Conservation (phyloP, 1,140 invertebrate species). For the Lasioglossum baleicum region DNA sequence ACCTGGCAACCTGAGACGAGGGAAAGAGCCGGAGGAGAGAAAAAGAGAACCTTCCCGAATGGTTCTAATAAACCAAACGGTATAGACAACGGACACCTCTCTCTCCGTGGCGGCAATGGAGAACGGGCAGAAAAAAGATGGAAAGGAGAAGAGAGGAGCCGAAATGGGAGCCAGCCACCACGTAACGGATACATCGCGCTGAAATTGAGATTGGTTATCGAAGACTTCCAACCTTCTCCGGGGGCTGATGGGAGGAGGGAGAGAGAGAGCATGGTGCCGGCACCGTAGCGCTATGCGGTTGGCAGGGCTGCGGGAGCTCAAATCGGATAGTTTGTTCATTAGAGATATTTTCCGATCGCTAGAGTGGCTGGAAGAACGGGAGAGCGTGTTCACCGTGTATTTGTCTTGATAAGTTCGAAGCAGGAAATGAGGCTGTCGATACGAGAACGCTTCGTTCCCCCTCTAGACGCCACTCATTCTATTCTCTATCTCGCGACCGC, state of each 20-base stretch:
- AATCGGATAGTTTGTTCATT: slow-evolving; percentile 72
- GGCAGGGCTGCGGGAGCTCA: slow-evolving; percentile 49
- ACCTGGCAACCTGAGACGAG: not conserved
- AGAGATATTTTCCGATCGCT: slow-evolving; percentile 60
- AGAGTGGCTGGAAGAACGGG: slow-evolving; percentile 31
- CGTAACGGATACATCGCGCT: slow-evolving; percentile 55
- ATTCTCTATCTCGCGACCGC: not conserved
- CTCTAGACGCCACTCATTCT: not conserved
- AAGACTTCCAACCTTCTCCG: slow-evolving; percentile 36
- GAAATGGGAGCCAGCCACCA: slow-evolving; percentile 34
- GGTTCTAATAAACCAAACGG: slow-evolving; percentile 9
- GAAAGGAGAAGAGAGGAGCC: not conserved
- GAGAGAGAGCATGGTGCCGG: slow-evolving; percentile 8
- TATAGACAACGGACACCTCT: slow-evolving; percentile 6
- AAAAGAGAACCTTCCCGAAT: slow-evolving; percentile 4
- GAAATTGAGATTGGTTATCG: slow-evolving; percentile 68
- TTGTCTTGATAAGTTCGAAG: slow-evolving; percentile 64
- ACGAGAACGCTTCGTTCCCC: slow-evolving; percentile 40
- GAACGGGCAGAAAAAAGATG: not conserved
- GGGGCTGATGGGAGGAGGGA: slow-evolving; percentile 16
- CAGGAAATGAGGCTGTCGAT: slow-evolving; percentile 67
- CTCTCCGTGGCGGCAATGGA: no score
- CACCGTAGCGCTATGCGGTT: slow-evolving; percentile 18
- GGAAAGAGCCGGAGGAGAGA: not conserved
- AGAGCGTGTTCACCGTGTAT: slow-evolving; percentile 56